Evolutionary conservation across 2,888 invertebrate species (phyloP).

Genomic region (Stegophylla sp.): DNA sequence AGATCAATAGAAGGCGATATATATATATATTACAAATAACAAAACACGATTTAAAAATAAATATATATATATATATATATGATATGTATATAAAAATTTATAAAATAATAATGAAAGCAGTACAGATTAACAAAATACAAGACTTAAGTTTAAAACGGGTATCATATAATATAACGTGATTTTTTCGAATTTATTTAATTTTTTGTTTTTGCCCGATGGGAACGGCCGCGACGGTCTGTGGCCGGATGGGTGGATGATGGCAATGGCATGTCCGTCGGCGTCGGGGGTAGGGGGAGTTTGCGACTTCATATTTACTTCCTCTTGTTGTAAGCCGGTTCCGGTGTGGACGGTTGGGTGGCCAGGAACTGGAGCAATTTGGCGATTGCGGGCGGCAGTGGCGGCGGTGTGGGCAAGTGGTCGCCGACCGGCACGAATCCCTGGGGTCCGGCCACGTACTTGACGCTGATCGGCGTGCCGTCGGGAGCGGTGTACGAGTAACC

Average conservation of each 20-base stretch:
- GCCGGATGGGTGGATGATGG: neutral
- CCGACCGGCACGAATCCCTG: constrained; percentile 69
- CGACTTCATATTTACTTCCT: constrained; percentile 1
- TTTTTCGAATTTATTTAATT: no score
- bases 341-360: constrained; percentile 71
- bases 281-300: neutral
- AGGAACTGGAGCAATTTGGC: constrained; percentile 73
- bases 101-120: no score
- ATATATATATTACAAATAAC: no score
- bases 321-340: constrained; percentile 62
- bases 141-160: neutral
- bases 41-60: no score
- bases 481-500: constrained; percentile 75
- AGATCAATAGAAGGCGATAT: no score
- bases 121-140: neutral
- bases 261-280: neutral
- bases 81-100: no score
- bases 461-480: constrained; percentile 71
- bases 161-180: no score
- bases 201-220: no score
- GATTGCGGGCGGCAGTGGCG: constrained; percentile 80
- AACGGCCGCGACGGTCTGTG: neutral
- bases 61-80: no score
- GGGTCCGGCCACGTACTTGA: constrained; percentile 75
- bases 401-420: constrained; percentile 80